Conservation (phyloP, 1,140 invertebrate genomes). For the Saxidomus purpurata region DNA sequence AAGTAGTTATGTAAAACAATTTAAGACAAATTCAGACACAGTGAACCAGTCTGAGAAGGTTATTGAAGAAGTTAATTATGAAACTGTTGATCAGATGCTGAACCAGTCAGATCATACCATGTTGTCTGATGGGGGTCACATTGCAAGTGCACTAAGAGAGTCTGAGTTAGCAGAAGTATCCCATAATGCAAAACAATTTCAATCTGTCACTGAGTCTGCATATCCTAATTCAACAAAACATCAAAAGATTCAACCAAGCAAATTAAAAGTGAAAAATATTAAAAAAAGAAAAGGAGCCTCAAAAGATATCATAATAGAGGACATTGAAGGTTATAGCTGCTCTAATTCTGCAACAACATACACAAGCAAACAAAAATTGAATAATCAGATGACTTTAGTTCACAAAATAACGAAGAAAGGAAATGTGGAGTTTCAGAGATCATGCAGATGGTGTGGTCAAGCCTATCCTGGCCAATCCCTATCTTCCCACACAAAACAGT, state of each 20-base stretch:
- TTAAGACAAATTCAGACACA: too few relatives aligned
- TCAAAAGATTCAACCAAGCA: not conserved
- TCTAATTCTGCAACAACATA: not conserved
- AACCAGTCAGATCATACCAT: too few relatives aligned
- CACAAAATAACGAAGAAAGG: not conserved
- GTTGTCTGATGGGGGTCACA: too few relatives aligned
- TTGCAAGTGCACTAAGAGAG: too few relatives aligned
- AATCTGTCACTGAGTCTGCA: too few relatives aligned
- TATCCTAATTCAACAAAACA: not conserved
- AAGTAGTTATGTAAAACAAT: too few relatives aligned
- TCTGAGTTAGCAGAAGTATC: too few relatives aligned
- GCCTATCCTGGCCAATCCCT: not conserved
- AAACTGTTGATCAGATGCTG: too few relatives aligned
- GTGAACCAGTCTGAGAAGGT: too few relatives aligned
- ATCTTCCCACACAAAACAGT: not conserved
- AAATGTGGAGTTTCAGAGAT: not conserved
- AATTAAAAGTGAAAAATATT: not conserved
- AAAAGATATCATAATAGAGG: not conserved
- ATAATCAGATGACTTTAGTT: constrained; percentile 1
- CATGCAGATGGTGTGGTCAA: constrained; percentile 40
- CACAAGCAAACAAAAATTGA: not conserved
- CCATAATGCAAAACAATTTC: too few relatives aligned
- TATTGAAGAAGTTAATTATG: too few relatives aligned
- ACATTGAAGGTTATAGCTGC: not conserved
- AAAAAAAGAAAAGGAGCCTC: not conserved